Conservation (phyloP, 2,113 vertebrate genomes). For the Antechinus flavipes region DNA sequence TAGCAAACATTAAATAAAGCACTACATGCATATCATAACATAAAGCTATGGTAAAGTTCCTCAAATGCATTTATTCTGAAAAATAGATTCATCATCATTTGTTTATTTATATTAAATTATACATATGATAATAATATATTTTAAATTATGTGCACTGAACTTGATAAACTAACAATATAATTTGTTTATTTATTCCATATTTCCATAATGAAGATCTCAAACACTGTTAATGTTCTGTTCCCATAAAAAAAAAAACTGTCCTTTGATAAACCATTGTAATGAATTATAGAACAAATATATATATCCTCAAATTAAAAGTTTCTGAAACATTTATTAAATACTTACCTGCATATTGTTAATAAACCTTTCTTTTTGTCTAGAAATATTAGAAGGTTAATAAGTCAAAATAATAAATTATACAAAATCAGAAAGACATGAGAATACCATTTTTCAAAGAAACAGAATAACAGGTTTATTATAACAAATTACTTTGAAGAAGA, state of each 20-base stretch:
- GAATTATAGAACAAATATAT: constrained; percentile 8
- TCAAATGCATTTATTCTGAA: not conserved
- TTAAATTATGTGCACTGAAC: not conserved
- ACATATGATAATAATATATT: not conserved
- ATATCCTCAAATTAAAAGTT: constrained; percentile 18
- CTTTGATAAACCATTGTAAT: constrained; percentile 39
- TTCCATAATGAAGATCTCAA: not conserved
- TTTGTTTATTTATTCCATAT: not conserved
- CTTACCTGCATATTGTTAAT: constrained; percentile 9
- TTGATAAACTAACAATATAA: not conserved
- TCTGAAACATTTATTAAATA: constrained; percentile 25
- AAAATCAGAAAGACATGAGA: constrained; percentile 46
- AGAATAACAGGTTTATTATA: constrained; percentile 42
- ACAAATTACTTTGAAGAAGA: not conserved
- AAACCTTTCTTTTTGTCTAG: not conserved
- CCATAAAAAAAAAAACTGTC: not conserved
- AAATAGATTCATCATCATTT: not conserved
- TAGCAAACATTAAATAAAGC: not conserved
- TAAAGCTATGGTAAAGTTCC: not conserved
- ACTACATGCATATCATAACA: not conserved
- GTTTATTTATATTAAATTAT: not conserved
- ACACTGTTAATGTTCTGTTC: constrained; percentile 34
- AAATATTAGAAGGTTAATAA: constrained; percentile 40
- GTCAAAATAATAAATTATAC: constrained; percentile 29
- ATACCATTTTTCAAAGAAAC: constrained; percentile 9